Percentiles rank a stretch among this genome's conserved stretches.
Evolutionary conservation across 2,888 invertebrate species (phyloP).

Genomic region (Hedya salicella): DNA sequence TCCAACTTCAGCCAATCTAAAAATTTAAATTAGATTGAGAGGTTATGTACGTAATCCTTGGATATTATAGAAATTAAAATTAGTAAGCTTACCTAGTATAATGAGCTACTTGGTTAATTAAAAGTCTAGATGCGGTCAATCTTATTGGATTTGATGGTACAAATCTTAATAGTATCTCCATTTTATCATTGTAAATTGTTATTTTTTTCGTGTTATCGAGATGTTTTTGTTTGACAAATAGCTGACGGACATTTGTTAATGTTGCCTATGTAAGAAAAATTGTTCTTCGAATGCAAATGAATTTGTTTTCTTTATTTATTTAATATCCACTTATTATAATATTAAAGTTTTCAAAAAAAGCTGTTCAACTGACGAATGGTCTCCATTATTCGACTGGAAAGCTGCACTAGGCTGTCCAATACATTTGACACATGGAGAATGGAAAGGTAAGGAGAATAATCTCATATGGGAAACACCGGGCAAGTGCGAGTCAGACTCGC

Average conservation of each 20-base stretch:
- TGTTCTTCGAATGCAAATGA: not conserved
- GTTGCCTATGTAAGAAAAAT: conserved; percentile 12
- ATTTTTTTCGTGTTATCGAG: conserved; percentile 63
- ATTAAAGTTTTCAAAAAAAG: not conserved
- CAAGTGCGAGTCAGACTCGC: too few species aligned
- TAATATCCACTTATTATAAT: too few species aligned
- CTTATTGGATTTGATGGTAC: conserved; percentile 70
- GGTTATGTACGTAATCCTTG: conserved; percentile 72
- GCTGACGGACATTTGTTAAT: conserved; percentile 26
- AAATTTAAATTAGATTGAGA: conserved; percentile 51
- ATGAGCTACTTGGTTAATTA: conserved; percentile 75
- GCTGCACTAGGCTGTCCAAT: too few species aligned
- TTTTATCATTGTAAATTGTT: conserved; percentile 78
- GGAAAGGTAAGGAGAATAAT: too few species aligned
- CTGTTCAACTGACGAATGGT: too few species aligned
- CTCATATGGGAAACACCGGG: too few species aligned
- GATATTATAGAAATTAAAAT: conserved; percentile 38
- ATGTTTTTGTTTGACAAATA: conserved; percentile 70
- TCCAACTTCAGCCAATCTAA: conserved; percentile 97
- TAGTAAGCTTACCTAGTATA: conserved; percentile 71
- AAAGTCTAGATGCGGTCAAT: conserved; percentile 70
- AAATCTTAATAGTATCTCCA: conserved; percentile 82
- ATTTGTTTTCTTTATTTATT: not conserved
- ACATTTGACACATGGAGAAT: too few species aligned
- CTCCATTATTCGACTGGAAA: too few species aligned